phyloP scores from a whole-genome alignment of 2,888 invertebrate genomes.

The Aporophyla nigra region DNA sequence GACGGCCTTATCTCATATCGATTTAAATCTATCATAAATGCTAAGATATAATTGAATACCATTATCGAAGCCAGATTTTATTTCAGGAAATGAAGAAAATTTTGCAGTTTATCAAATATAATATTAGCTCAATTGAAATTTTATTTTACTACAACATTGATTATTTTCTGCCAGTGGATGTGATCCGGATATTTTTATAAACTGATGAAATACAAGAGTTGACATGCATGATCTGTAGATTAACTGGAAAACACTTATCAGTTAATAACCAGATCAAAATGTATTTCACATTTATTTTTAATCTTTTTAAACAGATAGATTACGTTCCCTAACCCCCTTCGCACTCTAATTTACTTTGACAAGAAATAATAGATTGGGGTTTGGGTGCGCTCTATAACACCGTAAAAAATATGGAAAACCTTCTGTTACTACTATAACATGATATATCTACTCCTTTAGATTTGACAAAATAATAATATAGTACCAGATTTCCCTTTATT shows the following conservation, averaged over 20 bases:
- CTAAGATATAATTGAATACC: background rate
- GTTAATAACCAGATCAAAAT: conserved; percentile 7
- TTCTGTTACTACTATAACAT: conserved; percentile 2
- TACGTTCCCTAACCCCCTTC: background rate
- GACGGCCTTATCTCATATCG: background rate
- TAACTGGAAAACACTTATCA: background rate
- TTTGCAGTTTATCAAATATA: background rate
- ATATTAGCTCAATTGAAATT: background rate
- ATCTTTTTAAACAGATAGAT: background rate
- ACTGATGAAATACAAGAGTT: background rate
- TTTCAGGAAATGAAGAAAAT: conserved; percentile 23
- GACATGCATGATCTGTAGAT: conserved; percentile 4
- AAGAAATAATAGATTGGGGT: background rate
- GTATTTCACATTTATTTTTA: background rate
- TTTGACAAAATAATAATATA: background rate
- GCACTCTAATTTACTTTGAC: background rate
- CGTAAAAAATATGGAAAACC: background rate
- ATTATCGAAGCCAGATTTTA: conserved; percentile 4
- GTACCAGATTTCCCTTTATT: conserved; percentile 9
- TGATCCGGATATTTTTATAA: background rate
- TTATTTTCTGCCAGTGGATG: background rate
- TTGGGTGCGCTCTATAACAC: background rate
- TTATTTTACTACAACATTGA: background rate
- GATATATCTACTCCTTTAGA: background rate
- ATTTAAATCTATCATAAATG: background rate